Percentiles rank a stretch among this genome's conserved stretches.
Conservation (phyloP, 2,113 vertebrate genomes). For the Phalacrocorax carbo region DNA sequence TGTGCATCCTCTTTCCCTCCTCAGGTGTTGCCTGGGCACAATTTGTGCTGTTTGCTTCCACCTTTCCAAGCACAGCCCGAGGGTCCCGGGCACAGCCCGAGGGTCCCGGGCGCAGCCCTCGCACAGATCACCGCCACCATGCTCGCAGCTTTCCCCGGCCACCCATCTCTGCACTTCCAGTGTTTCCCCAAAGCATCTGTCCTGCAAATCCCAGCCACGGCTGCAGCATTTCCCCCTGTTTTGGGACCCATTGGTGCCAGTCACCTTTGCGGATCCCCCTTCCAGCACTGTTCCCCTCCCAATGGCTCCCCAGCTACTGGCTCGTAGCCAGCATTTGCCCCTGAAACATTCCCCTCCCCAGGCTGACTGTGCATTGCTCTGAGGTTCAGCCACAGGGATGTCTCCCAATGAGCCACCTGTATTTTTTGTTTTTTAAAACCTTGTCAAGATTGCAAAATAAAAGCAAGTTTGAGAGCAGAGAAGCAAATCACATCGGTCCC, state of each 20-base stretch:
- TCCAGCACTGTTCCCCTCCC: rapidly evolving
- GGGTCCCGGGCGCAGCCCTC: rapidly evolving
- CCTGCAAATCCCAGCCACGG: not conserved
- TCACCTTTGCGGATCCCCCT: not conserved
- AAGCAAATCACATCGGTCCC: not conserved
- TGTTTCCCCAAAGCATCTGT: not conserved
- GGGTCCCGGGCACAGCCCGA: too few relatives aligned
- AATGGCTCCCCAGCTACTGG: not conserved
- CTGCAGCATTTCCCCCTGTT: not conserved
- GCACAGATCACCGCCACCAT: not conserved
- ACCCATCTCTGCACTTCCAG: not conserved
- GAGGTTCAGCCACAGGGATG: rapidly evolving
- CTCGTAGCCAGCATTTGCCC: rapidly evolving
- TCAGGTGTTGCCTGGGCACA: rapidly evolving
- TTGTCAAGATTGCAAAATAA: not conserved
- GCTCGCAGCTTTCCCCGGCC: rapidly evolving
- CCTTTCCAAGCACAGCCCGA: not conserved
- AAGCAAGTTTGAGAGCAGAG: not conserved
- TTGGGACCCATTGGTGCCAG: rapidly evolving
- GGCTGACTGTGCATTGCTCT: rapidly evolving
- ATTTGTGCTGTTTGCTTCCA: rapidly evolving
- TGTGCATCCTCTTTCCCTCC: rapidly evolving
- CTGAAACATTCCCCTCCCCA: not conserved
- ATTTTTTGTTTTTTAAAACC: not conserved
- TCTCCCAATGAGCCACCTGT: not conserved